A percentile compares a stretch with the other conserved stretches of the same genome.
Evolutionary conservation across 2,113 vertebrate genomes (phyloP).

Genomic region (Trematocara marginatum): DNA sequence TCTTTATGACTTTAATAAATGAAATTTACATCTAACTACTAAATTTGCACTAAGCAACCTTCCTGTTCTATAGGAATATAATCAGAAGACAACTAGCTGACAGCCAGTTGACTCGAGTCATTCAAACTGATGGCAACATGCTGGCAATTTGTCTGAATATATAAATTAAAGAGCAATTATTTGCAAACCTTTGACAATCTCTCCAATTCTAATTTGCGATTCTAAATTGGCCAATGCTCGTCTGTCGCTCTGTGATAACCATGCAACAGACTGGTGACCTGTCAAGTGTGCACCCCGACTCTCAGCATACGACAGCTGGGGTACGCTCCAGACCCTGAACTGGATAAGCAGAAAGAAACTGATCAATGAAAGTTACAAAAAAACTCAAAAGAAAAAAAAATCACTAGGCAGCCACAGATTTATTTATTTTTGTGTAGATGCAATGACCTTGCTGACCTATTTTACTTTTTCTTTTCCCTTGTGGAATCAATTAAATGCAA

Average conservation of each 20-base stretch:
- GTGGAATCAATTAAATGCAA: accelerated
- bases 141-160: not conserved
- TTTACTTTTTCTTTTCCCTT: not conserved
- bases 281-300: not conserved
- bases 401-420: not conserved
- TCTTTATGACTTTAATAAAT: not conserved
- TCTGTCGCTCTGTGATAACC: not conserved
- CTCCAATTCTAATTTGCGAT: not conserved
- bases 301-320: not conserved
- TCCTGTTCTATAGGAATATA: not conserved
- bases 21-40: not conserved
- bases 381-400: not conserved
- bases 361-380: not conserved
- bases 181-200: not conserved
- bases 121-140: not conserved
- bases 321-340: not conserved
- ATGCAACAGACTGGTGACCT: not conserved
- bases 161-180: not conserved
- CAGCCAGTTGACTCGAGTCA: not conserved
- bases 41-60: not conserved
- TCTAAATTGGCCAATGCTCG: not conserved
- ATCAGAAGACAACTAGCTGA: not conserved
- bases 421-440: not conserved
- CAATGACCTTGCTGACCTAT: not conserved
- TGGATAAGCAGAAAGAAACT: not conserved